Percentiles rank a stretch among this genome's conserved stretches.
Evolutionary conservation across 2,797 vertebrate genomes (phyloP).

Genomic region (Myoxocephalus aenaeus): DNA sequence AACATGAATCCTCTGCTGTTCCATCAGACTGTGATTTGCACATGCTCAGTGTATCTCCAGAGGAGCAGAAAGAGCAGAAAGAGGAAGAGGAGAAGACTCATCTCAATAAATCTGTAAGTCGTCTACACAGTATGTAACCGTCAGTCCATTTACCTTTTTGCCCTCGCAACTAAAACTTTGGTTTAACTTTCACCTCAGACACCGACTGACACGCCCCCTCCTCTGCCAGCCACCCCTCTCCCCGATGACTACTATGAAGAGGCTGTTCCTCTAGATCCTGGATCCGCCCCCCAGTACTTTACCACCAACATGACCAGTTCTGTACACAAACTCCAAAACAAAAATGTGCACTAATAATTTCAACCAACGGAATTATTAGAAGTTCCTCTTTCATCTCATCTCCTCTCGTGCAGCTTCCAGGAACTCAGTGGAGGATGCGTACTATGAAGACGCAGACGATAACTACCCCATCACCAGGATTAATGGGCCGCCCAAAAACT

Average conservation of each 20-base stretch:
- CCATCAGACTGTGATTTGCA: conserved; percentile 92
- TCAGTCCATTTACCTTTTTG: background rate
- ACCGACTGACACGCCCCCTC: conserved; percentile 89
- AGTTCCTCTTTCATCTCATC: background rate
- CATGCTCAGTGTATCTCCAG: conserved; percentile 91
- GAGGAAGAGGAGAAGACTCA: conserved; percentile 76
- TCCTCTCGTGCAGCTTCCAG: conserved; percentile 57
- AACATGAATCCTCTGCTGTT: background rate
- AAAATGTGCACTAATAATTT: background rate
- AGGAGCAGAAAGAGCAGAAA: conserved; percentile 85
- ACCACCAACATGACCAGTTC: conserved; percentile 84
- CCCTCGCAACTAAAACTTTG: background rate
- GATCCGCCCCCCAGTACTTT: conserved; percentile 93
- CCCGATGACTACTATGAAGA: conserved; percentile 99
- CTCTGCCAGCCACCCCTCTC: conserved; percentile 90
- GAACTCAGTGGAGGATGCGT: conserved; percentile 93
- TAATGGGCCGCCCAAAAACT: conserved; percentile 92
- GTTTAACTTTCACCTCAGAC: conserved; percentile 74
- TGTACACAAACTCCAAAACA: conserved; percentile 10
- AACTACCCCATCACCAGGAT: conserved; percentile 92
- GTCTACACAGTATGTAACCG: background rate
- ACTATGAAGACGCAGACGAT: conserved; percentile 97
- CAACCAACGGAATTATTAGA: background rate
- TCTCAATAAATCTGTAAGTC: conserved; percentile 80
- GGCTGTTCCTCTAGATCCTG: conserved; percentile 92